Conservation (phyloP, 2,113 vertebrate species). For the Tauraco erythrolophus region DNA sequence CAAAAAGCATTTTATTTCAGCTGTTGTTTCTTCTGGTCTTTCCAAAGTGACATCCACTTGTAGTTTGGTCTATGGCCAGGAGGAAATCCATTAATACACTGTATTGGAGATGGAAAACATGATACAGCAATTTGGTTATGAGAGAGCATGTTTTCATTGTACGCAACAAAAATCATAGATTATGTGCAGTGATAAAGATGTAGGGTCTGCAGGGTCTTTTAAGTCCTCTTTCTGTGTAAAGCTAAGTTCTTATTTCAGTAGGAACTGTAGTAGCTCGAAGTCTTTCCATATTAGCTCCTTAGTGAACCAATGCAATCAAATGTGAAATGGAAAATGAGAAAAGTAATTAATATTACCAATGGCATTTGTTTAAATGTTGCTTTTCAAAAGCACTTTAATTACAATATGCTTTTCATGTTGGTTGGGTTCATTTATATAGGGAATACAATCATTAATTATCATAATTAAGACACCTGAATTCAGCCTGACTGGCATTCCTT, state of each 20-base stretch:
- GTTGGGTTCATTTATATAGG: slow-evolving; percentile 77
- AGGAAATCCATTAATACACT: not conserved
- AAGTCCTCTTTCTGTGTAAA: not conserved
- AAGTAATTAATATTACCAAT: slow-evolving; percentile 72
- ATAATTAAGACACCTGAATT: slow-evolving; percentile 85
- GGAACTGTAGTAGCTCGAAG: not conserved
- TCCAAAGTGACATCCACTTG: not conserved
- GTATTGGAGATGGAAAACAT: not conserved
- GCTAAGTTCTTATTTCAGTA: not conserved
- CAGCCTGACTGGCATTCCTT: slow-evolving; percentile 73
- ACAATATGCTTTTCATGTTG: slow-evolving; percentile 81
- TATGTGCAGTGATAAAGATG: not conserved
- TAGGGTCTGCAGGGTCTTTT: not conserved
- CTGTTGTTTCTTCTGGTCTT: not conserved
- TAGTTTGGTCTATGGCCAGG: not conserved
- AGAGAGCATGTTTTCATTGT: not conserved
- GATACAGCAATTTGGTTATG: not conserved
- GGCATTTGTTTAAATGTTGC: slow-evolving; percentile 77
- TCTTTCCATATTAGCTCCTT: slow-evolving; percentile 1
- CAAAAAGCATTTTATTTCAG: not conserved
- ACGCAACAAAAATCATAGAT: not conserved
- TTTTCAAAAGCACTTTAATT: slow-evolving; percentile 79
- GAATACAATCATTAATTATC: slow-evolving; percentile 84
- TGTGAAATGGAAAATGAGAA: slow-evolving; percentile 62
- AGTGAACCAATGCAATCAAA: slow-evolving; percentile 55